phyloP scores from a whole-genome alignment of 2,113 vertebrate species.

The Myanophis thanlyinensis region DNA sequence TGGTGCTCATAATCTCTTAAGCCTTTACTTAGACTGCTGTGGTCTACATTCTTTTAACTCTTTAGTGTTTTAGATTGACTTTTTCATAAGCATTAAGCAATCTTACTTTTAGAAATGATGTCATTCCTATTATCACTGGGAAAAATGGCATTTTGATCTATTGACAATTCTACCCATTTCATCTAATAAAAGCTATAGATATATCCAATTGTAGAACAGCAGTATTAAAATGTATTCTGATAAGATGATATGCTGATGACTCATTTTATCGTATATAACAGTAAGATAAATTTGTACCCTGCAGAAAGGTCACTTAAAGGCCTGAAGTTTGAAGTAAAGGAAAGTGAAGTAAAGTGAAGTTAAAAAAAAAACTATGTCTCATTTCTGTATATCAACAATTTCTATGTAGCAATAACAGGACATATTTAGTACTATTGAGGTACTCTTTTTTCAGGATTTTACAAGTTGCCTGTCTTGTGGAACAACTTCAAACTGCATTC shows the following conservation, averaged over 20 bases:
- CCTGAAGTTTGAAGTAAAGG: neutral
- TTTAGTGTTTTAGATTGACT: neutral
- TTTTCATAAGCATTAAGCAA: neutral
- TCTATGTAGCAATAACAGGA: neutral
- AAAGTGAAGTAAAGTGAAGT: neutral
- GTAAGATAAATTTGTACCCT: rapidly evolving
- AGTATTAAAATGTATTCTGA: neutral
- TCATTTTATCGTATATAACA: neutral
- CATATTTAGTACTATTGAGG: neutral
- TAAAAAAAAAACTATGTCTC: no score
- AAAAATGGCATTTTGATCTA: neutral
- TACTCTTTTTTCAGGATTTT: neutral
- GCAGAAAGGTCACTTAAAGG: neutral
- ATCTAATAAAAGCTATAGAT: neutral
- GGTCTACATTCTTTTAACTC: neutral
- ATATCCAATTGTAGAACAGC: neutral
- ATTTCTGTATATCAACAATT: neutral
- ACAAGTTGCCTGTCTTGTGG: neutral
- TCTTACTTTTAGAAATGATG: neutral
- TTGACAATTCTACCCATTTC: neutral
- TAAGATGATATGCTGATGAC: neutral
- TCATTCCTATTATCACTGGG: neutral
- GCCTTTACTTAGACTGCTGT: neutral
- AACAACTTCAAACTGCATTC: neutral
- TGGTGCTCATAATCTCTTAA: neutral